Evolutionary conservation across 2,113 vertebrate species (phyloP).

Genomic region (Megaleporinus macrocephalus): DNA sequence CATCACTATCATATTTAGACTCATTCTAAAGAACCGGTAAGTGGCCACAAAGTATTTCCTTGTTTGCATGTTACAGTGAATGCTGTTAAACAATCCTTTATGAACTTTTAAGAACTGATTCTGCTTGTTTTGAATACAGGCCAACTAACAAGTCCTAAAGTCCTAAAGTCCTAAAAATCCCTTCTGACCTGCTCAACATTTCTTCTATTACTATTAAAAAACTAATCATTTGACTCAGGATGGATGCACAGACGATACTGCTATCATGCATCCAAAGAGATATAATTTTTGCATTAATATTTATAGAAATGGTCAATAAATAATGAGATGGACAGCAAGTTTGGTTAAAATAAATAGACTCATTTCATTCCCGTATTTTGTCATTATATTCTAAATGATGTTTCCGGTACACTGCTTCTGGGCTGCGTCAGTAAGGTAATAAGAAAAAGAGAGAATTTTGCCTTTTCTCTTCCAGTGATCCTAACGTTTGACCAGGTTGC

Average conservation of each 20-base stretch:
- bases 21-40: neutral
- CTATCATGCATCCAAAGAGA: conserved; percentile 58
- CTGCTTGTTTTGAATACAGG: neutral
- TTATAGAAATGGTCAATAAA: conserved; percentile 74
- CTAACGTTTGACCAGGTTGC: conserved; percentile 55
- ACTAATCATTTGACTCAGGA: conserved; percentile 48
- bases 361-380: conserved; percentile 57
- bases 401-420: conserved; percentile 54
- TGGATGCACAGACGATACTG: conserved; percentile 27
- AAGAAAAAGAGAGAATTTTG: conserved; percentile 10
- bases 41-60: neutral
- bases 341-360: conserved; percentile 60
- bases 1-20: neutral
- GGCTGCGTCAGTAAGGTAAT: conserved; percentile 30
- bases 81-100: neutral
- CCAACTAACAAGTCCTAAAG: conserved; percentile 23
- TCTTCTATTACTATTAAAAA: conserved; percentile 22
- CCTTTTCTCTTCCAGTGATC: conserved; percentile 62
- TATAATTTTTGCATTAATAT: conserved; percentile 73
- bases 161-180: conserved; percentile 39
- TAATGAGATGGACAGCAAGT: conserved; percentile 65
- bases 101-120: neutral
- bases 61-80: neutral
- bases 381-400: conserved; percentile 61
- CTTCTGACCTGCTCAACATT: conserved; percentile 39